phyloP scores from a whole-genome alignment of 2,888 invertebrate species.

The Drosophila diplacantha region DNA sequence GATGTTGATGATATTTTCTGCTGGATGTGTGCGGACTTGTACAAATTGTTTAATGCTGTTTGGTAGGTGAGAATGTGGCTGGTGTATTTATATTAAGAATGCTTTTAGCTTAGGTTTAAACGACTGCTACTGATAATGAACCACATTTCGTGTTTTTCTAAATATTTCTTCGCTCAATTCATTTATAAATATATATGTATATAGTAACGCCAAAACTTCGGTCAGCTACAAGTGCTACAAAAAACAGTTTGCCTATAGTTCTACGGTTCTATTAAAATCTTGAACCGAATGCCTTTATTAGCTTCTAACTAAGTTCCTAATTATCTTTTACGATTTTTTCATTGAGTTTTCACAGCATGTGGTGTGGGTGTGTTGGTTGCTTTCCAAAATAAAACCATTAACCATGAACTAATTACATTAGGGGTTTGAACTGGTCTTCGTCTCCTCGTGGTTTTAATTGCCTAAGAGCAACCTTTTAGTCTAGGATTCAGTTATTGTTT shows the following conservation, averaged over 20 bases:
- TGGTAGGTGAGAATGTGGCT: slow-evolving; percentile 11
- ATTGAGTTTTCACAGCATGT: slow-evolving; percentile 65
- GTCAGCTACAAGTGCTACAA: slow-evolving; percentile 53
- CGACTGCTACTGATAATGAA: slow-evolving; percentile 58
- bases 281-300: slow-evolving; percentile 11
- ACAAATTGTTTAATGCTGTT: slow-evolving; percentile 34
- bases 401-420: slow-evolving; percentile 53
- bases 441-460: slow-evolving; percentile 43
- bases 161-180: slow-evolving; percentile 25
- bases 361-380: slow-evolving; percentile 60
- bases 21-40: slow-evolving; percentile 14
- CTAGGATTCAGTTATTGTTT: slow-evolving; percentile 48
- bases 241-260: slow-evolving; percentile 36
- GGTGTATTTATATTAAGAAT: slow-evolving; percentile 46
- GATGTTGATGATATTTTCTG: slow-evolving; percentile 24
- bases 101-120: slow-evolving; percentile 52
- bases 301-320: slow-evolving; percentile 35
- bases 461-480: slow-evolving; percentile 54
- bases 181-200: slow-evolving; percentile 24
- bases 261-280: slow-evolving; percentile 37
- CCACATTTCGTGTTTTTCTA: slow-evolving; percentile 54
- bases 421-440: slow-evolving; percentile 14
- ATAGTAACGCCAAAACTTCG: slow-evolving; percentile 50
- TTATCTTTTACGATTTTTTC: slow-evolving; percentile 27
- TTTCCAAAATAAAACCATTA: slow-evolving; percentile 27